These are phyloP conservation scores for Teleogryllus oceanicus DNA, from an alignment of 2,888 invertebrate species.

Conservation along the genomic window DNA sequence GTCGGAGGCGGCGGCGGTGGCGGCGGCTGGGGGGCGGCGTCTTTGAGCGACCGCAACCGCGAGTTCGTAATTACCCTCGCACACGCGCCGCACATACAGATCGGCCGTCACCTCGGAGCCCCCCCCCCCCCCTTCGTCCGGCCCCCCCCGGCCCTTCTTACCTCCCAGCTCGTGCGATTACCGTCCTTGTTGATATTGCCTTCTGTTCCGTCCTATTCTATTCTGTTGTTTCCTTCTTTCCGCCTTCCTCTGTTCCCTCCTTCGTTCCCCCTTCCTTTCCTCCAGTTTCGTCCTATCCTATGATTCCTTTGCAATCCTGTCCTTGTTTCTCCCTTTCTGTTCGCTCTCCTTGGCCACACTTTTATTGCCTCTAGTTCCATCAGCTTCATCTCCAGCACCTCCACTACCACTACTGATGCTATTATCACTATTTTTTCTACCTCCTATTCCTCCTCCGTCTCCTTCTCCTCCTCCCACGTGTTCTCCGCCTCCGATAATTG, in stretches of 20 bases:
- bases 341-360: too few species aligned
- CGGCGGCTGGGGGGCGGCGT: not conserved
- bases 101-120: not conserved
- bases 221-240: not conserved
- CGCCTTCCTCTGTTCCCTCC: not conserved
- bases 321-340: too few species aligned
- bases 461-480: too few species aligned
- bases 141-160: not conserved
- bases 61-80: not conserved
- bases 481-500: not conserved
- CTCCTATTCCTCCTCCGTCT: too few species aligned
- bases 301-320: too few species aligned
- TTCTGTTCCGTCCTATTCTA: not conserved
- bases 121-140: not conserved
- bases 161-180: not conserved
- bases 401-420: too few species aligned
- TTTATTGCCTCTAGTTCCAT: too few species aligned
- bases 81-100: conserved; percentile 5
- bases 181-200: not conserved
- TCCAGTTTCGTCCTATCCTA: too few species aligned
- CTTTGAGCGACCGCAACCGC: conserved; percentile 5
- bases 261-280: not conserved
- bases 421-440: too few species aligned
- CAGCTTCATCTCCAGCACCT: too few species aligned
- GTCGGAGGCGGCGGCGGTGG: too few species aligned